These are phyloP conservation scores for Thaumetopoea pityocampa DNA, from an alignment of 1,140 invertebrate species.

Conservation along the genomic window DNA sequence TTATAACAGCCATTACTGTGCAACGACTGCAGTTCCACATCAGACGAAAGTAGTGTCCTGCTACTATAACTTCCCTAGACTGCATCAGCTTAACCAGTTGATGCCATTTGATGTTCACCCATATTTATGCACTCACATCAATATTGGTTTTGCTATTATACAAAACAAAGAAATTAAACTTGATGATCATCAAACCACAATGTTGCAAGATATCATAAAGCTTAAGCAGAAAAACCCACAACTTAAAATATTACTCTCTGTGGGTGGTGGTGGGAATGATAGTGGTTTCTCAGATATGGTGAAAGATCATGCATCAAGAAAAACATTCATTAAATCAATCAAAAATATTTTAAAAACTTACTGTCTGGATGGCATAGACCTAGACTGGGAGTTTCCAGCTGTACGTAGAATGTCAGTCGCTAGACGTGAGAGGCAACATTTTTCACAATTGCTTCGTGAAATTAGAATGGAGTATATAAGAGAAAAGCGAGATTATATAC, in stretches of 20 bases:
- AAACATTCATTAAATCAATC: constrained; percentile 83
- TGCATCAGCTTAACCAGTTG: constrained; percentile 52
- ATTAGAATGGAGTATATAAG: constrained; percentile 80
- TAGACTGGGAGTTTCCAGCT: constrained; percentile 93
- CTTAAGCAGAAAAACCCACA: constrained; percentile 81
- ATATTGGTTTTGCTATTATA: constrained; percentile 83
- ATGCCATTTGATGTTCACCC: constrained; percentile 79
- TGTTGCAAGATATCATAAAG: constrained; percentile 75
- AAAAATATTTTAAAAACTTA: constrained; percentile 79
- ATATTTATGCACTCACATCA: constrained; percentile 88
- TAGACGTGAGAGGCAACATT: constrained; percentile 80
- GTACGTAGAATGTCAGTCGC: constrained; percentile 42
- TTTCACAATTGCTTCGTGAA: constrained; percentile 83
- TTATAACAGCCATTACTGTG: too few species aligned
- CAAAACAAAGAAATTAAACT: constrained; percentile 78
- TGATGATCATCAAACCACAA: constrained; percentile 47
- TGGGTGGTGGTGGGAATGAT: constrained; percentile 81
- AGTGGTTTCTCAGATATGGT: constrained; percentile 84
- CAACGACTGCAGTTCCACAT: background rate
- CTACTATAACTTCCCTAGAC: constrained; percentile 79
- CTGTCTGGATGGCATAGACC: constrained; percentile 86
- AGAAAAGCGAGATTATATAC: constrained; percentile 76
- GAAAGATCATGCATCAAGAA: constrained; percentile 79
- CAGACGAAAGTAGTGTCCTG: constrained; percentile 66
- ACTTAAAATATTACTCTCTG: constrained; percentile 86